Base-by-base conservation (phyloP, 2,888 invertebrate species). In the Trachelus iudaicus region DNA sequence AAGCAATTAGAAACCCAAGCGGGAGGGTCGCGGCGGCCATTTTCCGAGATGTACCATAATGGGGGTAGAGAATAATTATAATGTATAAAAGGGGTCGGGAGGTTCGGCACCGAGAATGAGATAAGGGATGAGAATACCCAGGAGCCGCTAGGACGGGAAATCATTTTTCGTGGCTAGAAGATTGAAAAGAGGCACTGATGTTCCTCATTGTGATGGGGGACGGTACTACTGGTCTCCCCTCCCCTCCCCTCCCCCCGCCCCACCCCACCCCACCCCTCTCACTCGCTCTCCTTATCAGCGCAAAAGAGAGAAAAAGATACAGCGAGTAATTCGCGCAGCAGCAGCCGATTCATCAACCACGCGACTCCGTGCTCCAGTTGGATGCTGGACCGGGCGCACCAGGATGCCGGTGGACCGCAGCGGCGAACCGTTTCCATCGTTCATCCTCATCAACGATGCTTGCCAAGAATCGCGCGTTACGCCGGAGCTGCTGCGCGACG, bases 391-490 rank as follows among this genome's bases (percentile, higher is more conserved):
- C 23, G 2, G 2, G 23, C 56, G 9, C 9, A 23, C 9, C 56
- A 9, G 73, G 78, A 75, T 82, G 78, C 78, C 78, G 76, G 77
- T 82, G 76, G 83, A 83, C 82, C 81, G 75, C 78, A 15, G 40
- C 40, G 81, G 81, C 82, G 78, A 81, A 83, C 83, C 85, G 84
- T 87, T 87, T 85, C 84, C 84, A 85, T 85, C 85, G 87, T 87
- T 87, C 86, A 85, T 87, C 84, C 85, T 87, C 87, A 86, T 87
- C 86, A 87, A 85, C 85, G 84, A 87, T 84, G 87, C 85, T 87
- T 84, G 87, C 84, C 84, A 87, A 86, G 85, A 87, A 85, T 86
- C 83, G 79, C 75, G 79, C 81, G 76, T 85, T 68, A 79, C 37
- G 76, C 34, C 35, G 37, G 40, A 73, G 77, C 75, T 73, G 73